Base-by-base conservation (phyloP, 2,888 invertebrate genomes). In the Epistrophella euchroma region DNA sequence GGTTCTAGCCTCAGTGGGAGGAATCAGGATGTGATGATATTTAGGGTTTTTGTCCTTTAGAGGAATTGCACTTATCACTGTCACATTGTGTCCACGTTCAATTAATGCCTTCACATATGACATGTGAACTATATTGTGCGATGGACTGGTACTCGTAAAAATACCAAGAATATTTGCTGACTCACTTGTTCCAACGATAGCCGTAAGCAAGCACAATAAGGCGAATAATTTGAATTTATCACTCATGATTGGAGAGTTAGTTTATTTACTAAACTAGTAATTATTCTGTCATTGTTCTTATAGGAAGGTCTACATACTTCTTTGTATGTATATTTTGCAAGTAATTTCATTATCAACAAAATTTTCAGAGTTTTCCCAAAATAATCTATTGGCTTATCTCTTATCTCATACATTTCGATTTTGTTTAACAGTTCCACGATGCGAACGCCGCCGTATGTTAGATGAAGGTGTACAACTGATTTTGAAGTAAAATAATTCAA, bases 111-210 rank as follows among this genome's bases (percentile, higher is more conserved):
- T 90, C 70, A 89, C 89, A 2, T 90, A 64, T 0, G 92, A 90
- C 91, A 91, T 90, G 40, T 92, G 91, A 0, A 92, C 90, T n/a
- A 92, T 91, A 35, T 91, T 76, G 89, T 92, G 92, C 10, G 92
- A 92, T 4, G 90, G 90, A 55, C 91, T 91, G 76, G 89, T 89
- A n/a, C 91, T 90, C 62, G 91, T 91, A 66, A 91, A 92, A 2
- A 92, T 77, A 0, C 92, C 91, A 78, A 92, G 85, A 47, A 92
- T 91, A 77, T 91, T 91, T 2, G 91, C 89, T 6, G 88, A 87
- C 7, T 90, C 88, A n/a, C 70, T 88, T 2, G 70, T 9, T 3
- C 10, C 73, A 1, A 40, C 5, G 11, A 56, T 6, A 0, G 11
- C 37, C 13, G 55, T 73, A 4, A 82, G 7, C 19, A 73, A 2